Percentiles rank a stretch among this genome's conserved stretches.
Evolutionary conservation across 2,113 vertebrate species (phyloP).

Genomic region (Mormoops blainvillei): DNA sequence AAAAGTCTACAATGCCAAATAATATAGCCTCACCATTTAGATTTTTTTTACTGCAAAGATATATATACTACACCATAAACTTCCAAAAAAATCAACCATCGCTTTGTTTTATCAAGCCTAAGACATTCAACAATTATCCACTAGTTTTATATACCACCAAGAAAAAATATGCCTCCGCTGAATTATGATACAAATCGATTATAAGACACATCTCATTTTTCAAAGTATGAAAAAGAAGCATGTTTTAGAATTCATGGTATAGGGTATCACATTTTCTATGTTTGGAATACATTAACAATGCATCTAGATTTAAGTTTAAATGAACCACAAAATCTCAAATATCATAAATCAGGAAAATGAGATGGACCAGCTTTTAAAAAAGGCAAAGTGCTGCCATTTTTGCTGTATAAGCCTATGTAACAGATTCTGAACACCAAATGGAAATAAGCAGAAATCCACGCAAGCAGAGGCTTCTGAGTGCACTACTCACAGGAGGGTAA

Average conservation of each 20-base stretch:
- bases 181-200: background rate
- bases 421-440: background rate
- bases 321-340: background rate
- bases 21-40: background rate
- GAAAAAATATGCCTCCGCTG: background rate
- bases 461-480: background rate
- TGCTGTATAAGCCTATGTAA: background rate
- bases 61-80: background rate
- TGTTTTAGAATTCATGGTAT: background rate
- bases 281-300: background rate
- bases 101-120: background rate
- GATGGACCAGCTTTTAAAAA: background rate
- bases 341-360: background rate
- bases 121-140: background rate
- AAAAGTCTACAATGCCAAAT: background rate
- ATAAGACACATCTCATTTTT: background rate
- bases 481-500: background rate
- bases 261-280: background rate
- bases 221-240: background rate
- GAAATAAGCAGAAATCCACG: background rate
- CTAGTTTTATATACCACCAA: background rate
- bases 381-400: background rate
- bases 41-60: background rate
- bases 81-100: background rate
- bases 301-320: background rate